Evolutionary conservation across 1,140 invertebrate genomes (phyloP).

Genomic region (Calephelis nemesis): DNA sequence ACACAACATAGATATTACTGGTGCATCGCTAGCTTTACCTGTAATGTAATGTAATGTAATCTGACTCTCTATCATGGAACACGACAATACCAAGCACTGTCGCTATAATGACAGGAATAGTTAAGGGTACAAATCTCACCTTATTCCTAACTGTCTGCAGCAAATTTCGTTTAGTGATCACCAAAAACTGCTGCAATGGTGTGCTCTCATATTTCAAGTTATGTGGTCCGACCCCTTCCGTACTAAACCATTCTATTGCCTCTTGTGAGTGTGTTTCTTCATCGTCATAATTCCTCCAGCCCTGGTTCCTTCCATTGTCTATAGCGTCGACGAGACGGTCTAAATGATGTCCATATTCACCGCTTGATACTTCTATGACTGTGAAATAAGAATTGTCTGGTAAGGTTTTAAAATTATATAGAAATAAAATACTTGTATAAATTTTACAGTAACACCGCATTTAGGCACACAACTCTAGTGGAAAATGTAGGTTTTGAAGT

Average conservation of each 20-base stretch:
- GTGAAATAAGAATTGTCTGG: slow-evolving; percentile 37
- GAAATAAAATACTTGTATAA: too few relatives aligned
- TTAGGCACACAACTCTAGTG: too few relatives aligned
- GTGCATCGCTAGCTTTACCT: too few relatives aligned
- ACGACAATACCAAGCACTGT: too few relatives aligned
- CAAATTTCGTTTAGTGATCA: slow-evolving; percentile 84
- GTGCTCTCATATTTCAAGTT: slow-evolving; percentile 80
- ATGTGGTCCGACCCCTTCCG: slow-evolving; percentile 57
- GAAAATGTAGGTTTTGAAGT: too few relatives aligned
- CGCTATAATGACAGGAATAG: too few relatives aligned
- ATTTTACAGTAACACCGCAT: too few relatives aligned
- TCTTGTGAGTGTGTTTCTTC: slow-evolving; percentile 40
- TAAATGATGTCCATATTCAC: slow-evolving; percentile 85
- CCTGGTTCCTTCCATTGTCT: slow-evolving; percentile 81
- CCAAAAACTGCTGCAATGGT: slow-evolving; percentile 83
- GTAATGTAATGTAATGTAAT: too few relatives aligned
- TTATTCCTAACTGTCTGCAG: slow-evolving; percentile 86
- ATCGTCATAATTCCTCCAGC: slow-evolving; percentile 61
- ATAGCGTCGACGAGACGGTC: slow-evolving; percentile 83
- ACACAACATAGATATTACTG: too few relatives aligned
- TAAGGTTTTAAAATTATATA: too few relatives aligned
- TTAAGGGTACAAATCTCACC: slow-evolving; percentile 62
- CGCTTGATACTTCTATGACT: slow-evolving; percentile 89
- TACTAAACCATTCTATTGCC: slow-evolving; percentile 54
- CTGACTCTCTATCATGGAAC: too few relatives aligned